Evolutionary conservation across 1,140 invertebrate genomes (phyloP), one percentile per base, ranked within the genome.

Genomic region (Philotrypesis tridentata): DNA sequence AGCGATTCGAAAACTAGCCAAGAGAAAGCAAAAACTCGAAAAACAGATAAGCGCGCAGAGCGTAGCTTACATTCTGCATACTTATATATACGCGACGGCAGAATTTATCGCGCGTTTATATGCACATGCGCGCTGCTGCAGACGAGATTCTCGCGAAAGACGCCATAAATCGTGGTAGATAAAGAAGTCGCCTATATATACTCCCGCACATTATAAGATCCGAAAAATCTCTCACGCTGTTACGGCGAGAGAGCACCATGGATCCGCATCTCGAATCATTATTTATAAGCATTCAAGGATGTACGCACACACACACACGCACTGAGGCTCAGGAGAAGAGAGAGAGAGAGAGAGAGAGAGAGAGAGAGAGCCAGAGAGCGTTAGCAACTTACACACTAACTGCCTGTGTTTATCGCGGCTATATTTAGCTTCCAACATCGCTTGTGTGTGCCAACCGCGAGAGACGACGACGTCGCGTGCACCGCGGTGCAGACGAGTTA

Each of bases 321-420:
- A 29, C n/a, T 27, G 9, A 29, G 25, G 11, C 4, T 65, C 1
- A 55, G 21, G 48, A 14, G 48, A 55, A 17, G 48, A 17, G 12
- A 43, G 11, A 43, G 12, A 43, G 60, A 61, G 11, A 43, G 12
- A 43, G 60, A 61, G 60, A 25, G 60, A 61, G 60, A 61, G 12
- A 61, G n/a, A 60, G 55, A 60, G 55, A n/a, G 55, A 60, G 55
- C 4, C 4, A 8, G 55, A 60, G 60, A 61, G 60, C 23, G 6
- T 55, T 55, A 68, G 78, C 71, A 84, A 84, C 86, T 85, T 84
- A 82, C 70, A 79, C 68, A 86, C 87, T 88, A 89, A 88, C 87
- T 88, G 85, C 84, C 84, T 86, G 84, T 89, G 87, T 89, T 89
- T 89, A 89, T 89, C 88, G 86, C 84, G 79, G 87, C 88, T 89